Conservation (phyloP, 2,113 vertebrate species). For the Sphyrna mokarran region DNA sequence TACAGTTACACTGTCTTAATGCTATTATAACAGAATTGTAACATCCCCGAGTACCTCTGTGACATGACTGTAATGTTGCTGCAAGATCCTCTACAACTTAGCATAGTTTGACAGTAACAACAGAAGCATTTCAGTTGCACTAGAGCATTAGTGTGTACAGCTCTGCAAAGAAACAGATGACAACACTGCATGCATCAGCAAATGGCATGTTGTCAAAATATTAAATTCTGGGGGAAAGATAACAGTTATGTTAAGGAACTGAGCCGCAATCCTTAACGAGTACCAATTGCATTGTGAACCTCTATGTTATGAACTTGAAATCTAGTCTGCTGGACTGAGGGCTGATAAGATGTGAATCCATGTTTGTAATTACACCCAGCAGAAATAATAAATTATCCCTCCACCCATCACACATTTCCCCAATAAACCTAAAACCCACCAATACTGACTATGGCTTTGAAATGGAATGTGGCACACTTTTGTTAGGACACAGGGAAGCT, state of each 20-base stretch:
- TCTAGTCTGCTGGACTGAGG: background rate
- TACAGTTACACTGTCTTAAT: background rate
- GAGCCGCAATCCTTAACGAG: background rate
- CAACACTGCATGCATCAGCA: background rate
- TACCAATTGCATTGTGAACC: background rate
- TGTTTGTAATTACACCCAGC: background rate
- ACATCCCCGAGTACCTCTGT: background rate
- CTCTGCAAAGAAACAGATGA: background rate
- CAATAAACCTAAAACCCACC: background rate
- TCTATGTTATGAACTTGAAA: background rate
- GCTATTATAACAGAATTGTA: background rate
- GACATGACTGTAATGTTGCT: background rate
- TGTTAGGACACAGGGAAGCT: background rate
- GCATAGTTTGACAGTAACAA: background rate
- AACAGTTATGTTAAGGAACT: background rate
- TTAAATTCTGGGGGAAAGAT: background rate
- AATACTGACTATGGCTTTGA: background rate
- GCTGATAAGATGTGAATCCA: background rate
- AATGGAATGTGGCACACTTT: background rate
- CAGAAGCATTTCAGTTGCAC: background rate
- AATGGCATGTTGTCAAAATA: background rate
- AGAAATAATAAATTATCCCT: background rate
- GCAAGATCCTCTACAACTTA: background rate
- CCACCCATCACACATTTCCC: background rate
- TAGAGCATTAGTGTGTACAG: background rate